Evolutionary conservation across 2,797 vertebrate genomes (phyloP), one percentile per base, ranked within the genome.

Genomic region (Argya squamiceps): DNA sequence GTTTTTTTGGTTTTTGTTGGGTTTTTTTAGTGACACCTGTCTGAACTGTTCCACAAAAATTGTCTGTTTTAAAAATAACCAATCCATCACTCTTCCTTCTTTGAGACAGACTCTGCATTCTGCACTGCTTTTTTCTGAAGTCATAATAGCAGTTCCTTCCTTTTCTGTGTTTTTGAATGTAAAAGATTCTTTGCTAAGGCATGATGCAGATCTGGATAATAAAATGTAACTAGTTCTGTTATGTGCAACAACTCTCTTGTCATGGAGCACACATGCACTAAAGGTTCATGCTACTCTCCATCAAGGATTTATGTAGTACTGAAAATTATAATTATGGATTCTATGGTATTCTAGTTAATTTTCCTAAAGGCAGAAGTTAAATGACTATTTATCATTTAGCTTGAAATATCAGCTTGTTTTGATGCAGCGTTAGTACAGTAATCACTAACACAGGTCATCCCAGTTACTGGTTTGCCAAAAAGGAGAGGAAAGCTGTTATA

Each of bases 231-330:
- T 79, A 53, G 4, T 60, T 88, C 27, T 59, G 21, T 36, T 62
- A 18, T 0, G 1, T 69, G 34, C 47, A 76, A 43, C 39, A 43
- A 1, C 26, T 34, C 18, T 49, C 23, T 39, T 63, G 32, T 74
- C 34, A 24, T 12, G 32, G 76, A 49, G 44, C 15, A 32, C 8
- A 16, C 0, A 0, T 36, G 19, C 23, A 20, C 4, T 52, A 22
- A 60, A 60, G 4, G 10, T 78, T 67, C 58, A 56, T 10, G 18
- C 37, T 91, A 5, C 17, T 80, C 34, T 84, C 20, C 4, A 17
- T 71, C 37, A 37, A 10, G 8, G 7, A 55, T 70, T 69, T 74
- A 59, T 32, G 14, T 62, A 65, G 26, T 41, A 50, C 3, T 70
- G 47, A 78, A 81, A 78, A 77, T 36, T 2, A 12, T 30, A 36